Base-by-base conservation (phyloP, 2,888 invertebrate genomes). In the Steinernema carpocapsae region DNA sequence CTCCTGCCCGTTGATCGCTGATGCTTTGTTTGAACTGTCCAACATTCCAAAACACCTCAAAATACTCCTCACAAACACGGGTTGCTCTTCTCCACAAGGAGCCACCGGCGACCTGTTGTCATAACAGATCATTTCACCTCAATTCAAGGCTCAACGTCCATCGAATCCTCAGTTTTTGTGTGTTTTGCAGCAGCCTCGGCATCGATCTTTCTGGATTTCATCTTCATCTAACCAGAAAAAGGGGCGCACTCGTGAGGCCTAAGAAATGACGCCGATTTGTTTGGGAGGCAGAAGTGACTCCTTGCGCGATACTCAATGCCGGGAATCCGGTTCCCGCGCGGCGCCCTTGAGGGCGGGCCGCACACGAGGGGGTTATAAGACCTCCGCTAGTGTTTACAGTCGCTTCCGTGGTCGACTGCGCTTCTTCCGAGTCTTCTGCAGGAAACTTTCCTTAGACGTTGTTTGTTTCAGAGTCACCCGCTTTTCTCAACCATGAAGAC, bases 241-340 rank as follows among this genome's bases (percentile, higher is more conserved):
- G 37, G 26, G 64, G 17, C 37, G 32, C 29, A 64, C 32, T 64
- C 32, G 64, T 64, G 24, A 32, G 64, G 3, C 37, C 37, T 37
- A 17, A 14, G n/a, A 48, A 48, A 14, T 48, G 48, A 64, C n/a
- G 29, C 32, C 32, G 64, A 37, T 37, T 37, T 37, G 37, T 37
- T 37, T 37, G 37, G 37, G 10, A 37, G 4, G 10, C 37, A 37
- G 37, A 37, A 37, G 37, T 37, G 37, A 37, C 37, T 37, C 37
- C 37, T 37, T 37, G 37, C 37, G 37, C 37, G 37, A 64, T 32
- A 10, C 64, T 64, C 37, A 7, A 29, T 26, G 64, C 10, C 37
- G 10, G 64, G 29, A 64, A 32, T 64, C 64, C 64, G 64, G 64
- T 64, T 64, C 32, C 64, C n/a, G n/a, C 48, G 48, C 17, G 48